phyloP scores from a whole-genome alignment of 2,797 vertebrate species.

The Serranus cabrilla region DNA sequence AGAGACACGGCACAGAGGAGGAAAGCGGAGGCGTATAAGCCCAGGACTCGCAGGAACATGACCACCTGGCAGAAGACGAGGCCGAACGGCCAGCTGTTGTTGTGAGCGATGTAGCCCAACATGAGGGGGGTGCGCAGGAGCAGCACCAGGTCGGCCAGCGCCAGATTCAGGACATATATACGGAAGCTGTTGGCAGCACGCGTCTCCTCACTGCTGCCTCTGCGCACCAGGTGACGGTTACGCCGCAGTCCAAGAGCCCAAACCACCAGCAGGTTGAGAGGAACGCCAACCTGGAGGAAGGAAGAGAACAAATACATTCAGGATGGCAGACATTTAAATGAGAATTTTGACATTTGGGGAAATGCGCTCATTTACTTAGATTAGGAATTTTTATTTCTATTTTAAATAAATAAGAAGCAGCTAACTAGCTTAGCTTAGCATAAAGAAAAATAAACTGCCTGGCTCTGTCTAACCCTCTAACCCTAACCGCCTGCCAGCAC shows the following conservation, averaged over 20 bases:
- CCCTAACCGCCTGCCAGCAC: too few species aligned
- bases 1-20: constrained; percentile 85
- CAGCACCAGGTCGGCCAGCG: constrained; percentile 85
- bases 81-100: constrained; percentile 82
- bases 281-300: constrained; percentile 75
- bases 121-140: constrained; percentile 82
- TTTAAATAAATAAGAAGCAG: too few species aligned
- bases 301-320: constrained; percentile 8
- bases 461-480: background rate
- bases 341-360: background rate
- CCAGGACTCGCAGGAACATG: constrained; percentile 84
- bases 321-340: background rate
- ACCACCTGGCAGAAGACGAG: constrained; percentile 63
- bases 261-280: constrained; percentile 85
- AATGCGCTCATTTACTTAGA: background rate
- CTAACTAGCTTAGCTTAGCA: background rate
- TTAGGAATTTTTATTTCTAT: too few species aligned
- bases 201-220: constrained; percentile 67
- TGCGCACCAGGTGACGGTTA: constrained; percentile 53
- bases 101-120: constrained; percentile 77
- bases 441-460: background rate
- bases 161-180: constrained; percentile 86
- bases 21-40: constrained; percentile 84
- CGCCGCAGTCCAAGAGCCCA: constrained; percentile 80
- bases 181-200: constrained; percentile 84